Base-by-base conservation (phyloP, 2,113 vertebrate genomes). In the Takifugu flavidus region DNA sequence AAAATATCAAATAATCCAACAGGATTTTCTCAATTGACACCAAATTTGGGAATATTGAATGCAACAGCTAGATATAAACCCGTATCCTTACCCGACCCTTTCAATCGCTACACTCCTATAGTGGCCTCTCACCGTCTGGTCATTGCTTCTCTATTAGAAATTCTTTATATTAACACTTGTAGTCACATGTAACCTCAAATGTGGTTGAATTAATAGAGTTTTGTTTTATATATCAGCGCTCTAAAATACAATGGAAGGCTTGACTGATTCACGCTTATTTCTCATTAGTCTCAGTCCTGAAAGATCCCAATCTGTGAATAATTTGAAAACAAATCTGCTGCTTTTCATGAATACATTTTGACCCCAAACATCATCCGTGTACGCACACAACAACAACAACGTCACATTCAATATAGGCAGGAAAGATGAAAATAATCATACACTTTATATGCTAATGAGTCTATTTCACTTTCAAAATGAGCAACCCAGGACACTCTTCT, bases 191-290 rank as follows among this genome's bases (percentile, higher is more conserved):
- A 39, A 39, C 7, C 34, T 10, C 2, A 10, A 39, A 39, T 11
- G 8, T 39, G 8, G 1, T 39, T 8, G 34, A 39, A 39, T 39
- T 39, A 66, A 75, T 78, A 74, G 27, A 56, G 20, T 20, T 20
- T 20, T 69, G 63, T 75, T 62, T 52, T 49, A 20, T 34, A 53
- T 62, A 80, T 80, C 70, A 78, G 72, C 25, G 56, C 69, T 44
- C 25, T 28, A 14, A 50, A 71, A 68, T 66, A 50, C n/a, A 53
- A 50, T 7, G 26, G 25, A 14, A 54, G 68, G 63, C 15, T 53
- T 70, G 60, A 54, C 26, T 59, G 66, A 80, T 27, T 75, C 68
- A 69, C 53, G 50, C 54, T 67, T 63, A 61, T 28, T 80, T 60
- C 47, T 56, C 20, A 12, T 28, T 45, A 49, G 27, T 50, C 66